Evolutionary conservation across 1,140 invertebrate genomes (phyloP), one percentile per base, ranked within the genome.

Genomic region (Coptotermes formosanus): DNA sequence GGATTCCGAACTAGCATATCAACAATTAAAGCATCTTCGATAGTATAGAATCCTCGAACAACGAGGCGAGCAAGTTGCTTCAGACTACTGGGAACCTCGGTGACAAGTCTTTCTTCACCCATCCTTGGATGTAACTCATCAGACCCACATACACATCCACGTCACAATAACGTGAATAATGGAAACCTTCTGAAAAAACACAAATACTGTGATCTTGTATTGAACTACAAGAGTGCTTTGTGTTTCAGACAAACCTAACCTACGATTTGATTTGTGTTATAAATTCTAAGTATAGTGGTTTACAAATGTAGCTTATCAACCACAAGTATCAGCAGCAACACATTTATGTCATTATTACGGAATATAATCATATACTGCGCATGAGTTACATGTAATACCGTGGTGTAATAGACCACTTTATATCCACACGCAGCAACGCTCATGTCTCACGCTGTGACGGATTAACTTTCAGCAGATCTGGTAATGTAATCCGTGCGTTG

Each of bases 1-100:
- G 97, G 97, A 94, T 98, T 98, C 89, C 97, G 92, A 52, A 99
- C 97, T 23, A 99, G 92, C 96, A 99, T 97, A 91, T 99, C 98
- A 84, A 99, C 95, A 84, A 99, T 97, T 4, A 99, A 93, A 3
- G 96, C 94, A 93, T 99, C 97, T 92, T 99, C 98, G 88, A 97
- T 95, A 4, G 94, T 94, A 90, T 99, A 99, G 91, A 99, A 99
- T 44, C 97, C 98, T 88, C 97, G 91, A 0, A 97, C 96, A 45
- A 99, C 96, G 25, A 98, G 92, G 86, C 98, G 93, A 64, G 97
- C 97, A 84, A 99, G 91, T 91, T 98, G 95, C 90, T 98, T 98
- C 38, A 99, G 92, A 89, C 95, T 96, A 89, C 95, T 97, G 12
- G 97, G 97, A 45, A 98, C 95, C 92, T 98, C 97, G 12, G 96